These are phyloP conservation scores for Taxidea taxus DNA, from an alignment of 2,113 vertebrate genomes.

Conservation along the genomic window DNA sequence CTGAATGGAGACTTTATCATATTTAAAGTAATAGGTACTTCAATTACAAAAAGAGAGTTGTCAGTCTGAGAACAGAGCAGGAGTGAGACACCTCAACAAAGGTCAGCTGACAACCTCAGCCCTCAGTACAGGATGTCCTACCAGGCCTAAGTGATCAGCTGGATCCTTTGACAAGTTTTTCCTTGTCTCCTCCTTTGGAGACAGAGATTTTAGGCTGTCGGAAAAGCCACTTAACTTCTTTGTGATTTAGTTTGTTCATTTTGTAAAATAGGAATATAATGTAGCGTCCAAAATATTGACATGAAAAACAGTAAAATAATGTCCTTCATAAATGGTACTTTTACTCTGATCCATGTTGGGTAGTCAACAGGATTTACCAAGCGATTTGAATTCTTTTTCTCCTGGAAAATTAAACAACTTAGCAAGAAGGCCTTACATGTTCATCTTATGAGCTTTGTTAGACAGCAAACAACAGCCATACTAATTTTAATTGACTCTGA, in stretches of 20 bases:
- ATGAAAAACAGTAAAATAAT: conserved; percentile 10
- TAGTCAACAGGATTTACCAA: background rate
- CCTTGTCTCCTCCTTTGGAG: background rate
- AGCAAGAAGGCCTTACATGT: background rate
- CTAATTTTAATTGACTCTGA: background rate
- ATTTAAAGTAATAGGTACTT: conserved; percentile 7
- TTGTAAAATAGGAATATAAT: background rate
- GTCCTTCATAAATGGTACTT: background rate
- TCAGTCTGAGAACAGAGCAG: background rate
- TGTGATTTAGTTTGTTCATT: background rate
- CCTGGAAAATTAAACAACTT: background rate
- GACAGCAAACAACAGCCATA: background rate
- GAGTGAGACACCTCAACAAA: background rate
- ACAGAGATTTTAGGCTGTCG: background rate
- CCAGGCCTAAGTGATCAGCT: background rate
- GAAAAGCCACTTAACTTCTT: background rate
- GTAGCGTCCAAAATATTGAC: background rate
- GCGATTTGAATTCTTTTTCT: background rate
- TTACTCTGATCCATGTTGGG: background rate
- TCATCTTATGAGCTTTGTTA: background rate
- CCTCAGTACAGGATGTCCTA: background rate
- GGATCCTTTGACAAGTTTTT: background rate
- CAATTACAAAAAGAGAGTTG: background rate
- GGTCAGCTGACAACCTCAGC: background rate
- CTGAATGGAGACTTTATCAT: background rate